phyloP scores from a whole-genome alignment of 1,140 invertebrate genomes.

The Pygmarrhopalites habei region DNA sequence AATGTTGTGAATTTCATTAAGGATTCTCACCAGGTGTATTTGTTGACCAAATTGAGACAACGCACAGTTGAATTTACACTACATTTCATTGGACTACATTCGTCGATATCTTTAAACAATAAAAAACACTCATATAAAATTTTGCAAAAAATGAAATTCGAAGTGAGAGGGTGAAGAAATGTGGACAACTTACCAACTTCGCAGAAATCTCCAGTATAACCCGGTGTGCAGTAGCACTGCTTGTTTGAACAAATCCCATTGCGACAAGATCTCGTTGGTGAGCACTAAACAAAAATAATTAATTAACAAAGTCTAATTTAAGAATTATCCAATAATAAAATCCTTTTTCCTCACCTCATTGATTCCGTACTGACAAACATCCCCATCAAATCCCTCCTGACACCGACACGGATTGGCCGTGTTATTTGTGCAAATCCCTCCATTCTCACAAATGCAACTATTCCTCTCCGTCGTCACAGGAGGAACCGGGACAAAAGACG shows the following conservation, averaged over 20 bases:
- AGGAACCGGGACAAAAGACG: no score
- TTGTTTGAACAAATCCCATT: slow-evolving; percentile 4
- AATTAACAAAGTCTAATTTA: slow-evolving; percentile 40
- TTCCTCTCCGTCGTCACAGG: no score
- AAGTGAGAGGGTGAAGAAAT: no score
- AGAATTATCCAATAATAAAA: no score
- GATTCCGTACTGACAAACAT: slow-evolving; percentile 12
- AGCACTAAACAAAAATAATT: not conserved
- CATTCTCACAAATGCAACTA: slow-evolving; percentile 46
- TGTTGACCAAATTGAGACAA: slow-evolving; percentile 61
- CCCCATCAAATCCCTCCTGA: not conserved
- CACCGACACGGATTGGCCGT: not conserved
- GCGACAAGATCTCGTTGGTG: not conserved
- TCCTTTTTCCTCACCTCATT: slow-evolving; percentile 13
- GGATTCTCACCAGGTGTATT: no score
- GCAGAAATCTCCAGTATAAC: slow-evolving; percentile 61
- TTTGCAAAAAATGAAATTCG: no score
- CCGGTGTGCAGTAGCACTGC: slow-evolving; percentile 43
- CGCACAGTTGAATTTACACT: slow-evolving; percentile 46
- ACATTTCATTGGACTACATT: slow-evolving; percentile 52
- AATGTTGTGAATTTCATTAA: no score
- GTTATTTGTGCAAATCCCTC: slow-evolving; percentile 42
- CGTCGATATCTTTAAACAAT: slow-evolving; percentile 48
- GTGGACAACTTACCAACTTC: slow-evolving; percentile 55
- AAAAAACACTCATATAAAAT: no score